Evolutionary conservation across 2,797 vertebrate species (phyloP).

Genomic region (Myotis myotis): DNA sequence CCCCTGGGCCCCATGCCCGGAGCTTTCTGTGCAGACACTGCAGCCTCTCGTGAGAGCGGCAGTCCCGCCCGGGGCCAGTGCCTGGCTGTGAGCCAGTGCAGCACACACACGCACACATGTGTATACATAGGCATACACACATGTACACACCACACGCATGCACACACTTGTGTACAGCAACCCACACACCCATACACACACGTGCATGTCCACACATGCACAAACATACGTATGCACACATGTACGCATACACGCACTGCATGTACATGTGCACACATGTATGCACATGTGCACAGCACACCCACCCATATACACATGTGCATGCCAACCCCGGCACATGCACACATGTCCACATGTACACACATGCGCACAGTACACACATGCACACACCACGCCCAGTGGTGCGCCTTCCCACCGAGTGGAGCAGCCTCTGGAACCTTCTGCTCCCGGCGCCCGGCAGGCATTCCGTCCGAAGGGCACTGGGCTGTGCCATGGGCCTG

Average conservation of each 20-base stretch:
- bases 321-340: too few species aligned
- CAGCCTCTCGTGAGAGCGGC: accelerated
- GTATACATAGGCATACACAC: neutral
- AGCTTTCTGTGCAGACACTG: accelerated
- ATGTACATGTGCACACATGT: too few species aligned
- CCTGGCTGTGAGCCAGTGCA: too few species aligned
- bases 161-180: too few species aligned
- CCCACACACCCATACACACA: too few species aligned
- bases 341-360: accelerated
- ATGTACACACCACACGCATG: too few species aligned
- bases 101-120: neutral
- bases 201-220: too few species aligned
- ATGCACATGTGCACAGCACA: too few species aligned
- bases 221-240: too few species aligned
- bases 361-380: neutral
- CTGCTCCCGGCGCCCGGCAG: neutral
- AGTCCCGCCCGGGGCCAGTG: neutral
- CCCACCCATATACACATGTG: too few species aligned
- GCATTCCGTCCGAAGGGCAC: accelerated
- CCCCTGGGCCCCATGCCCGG: accelerated
- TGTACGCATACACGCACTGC: too few species aligned
- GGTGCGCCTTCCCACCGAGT: too few species aligned
- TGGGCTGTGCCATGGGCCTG: neutral
- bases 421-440: accelerated
- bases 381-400: neutral